Evolutionary conservation across 2,113 vertebrate genomes (phyloP).

Genomic region (Sapayoa aenigma): DNA sequence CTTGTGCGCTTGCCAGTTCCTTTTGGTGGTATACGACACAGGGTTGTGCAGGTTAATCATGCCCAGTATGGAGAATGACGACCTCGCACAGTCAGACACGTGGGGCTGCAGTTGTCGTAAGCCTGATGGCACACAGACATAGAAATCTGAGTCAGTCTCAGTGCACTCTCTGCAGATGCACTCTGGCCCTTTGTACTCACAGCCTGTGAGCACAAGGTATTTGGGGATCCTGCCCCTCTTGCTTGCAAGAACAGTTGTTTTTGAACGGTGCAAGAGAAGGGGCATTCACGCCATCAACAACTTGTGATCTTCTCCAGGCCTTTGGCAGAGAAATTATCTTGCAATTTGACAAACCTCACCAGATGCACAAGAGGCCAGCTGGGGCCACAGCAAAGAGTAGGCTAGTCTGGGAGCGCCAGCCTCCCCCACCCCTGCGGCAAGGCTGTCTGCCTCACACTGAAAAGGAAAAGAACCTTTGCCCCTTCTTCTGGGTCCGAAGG

Average conservation of each 20-base stretch:
- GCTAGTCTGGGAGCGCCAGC: not conserved
- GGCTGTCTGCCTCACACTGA: not conserved
- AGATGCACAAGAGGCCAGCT: not conserved
- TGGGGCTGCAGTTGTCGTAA: not conserved
- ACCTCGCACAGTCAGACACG: not conserved
- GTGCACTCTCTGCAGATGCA: not conserved
- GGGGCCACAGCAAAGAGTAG: not conserved
- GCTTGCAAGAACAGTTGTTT: not conserved
- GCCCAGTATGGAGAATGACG: accelerated
- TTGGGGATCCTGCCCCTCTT: not conserved
- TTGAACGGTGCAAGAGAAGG: not conserved
- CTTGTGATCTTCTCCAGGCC: slow-evolving; percentile 26
- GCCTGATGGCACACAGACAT: not conserved
- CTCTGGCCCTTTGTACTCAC: not conserved
- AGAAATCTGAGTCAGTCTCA: not conserved
- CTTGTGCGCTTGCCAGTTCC: not conserved
- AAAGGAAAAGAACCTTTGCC: slow-evolving; percentile 53
- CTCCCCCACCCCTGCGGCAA: not conserved
- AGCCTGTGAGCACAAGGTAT: not conserved
- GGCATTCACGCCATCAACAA: not conserved
- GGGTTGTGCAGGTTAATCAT: not conserved
- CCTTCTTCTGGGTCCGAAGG: not conserved
- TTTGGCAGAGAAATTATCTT: slow-evolving; percentile 15
- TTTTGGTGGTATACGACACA: not conserved
- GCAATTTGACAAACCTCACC: slow-evolving; percentile 35